These are phyloP conservation scores for Excalfactoria chinensis DNA, from an alignment of 2,113 vertebrate species.

Conservation along the genomic window DNA sequence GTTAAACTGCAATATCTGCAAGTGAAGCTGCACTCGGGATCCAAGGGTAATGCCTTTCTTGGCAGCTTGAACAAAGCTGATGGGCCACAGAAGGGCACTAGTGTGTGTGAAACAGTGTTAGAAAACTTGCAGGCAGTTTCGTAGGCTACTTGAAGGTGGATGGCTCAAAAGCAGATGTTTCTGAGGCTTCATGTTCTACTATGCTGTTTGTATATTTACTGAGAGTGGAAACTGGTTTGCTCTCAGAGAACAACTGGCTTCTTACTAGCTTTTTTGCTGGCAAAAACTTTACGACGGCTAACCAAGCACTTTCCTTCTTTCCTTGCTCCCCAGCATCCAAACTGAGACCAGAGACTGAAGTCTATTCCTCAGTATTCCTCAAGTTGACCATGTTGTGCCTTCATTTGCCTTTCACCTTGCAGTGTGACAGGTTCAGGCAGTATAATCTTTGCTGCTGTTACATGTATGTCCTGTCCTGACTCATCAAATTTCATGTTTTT, in stretches of 20 bases:
- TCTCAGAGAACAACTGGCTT: background rate
- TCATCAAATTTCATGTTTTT: background rate
- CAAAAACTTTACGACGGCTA: background rate
- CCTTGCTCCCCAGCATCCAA: background rate
- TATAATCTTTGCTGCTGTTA: background rate
- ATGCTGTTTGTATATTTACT: accelerated
- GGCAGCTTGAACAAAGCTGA: background rate
- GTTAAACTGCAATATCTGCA: background rate
- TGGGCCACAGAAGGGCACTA: background rate
- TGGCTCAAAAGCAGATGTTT: background rate
- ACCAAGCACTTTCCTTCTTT: accelerated
- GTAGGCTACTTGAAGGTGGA: background rate
- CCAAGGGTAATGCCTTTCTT: background rate
- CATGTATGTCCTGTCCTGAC: background rate
- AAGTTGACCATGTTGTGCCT: background rate
- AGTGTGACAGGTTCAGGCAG: background rate
- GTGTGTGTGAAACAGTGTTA: background rate
- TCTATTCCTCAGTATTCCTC: background rate
- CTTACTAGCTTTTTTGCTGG: background rate
- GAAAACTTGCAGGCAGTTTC: background rate
- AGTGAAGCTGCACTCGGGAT: background rate
- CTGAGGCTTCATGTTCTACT: background rate
- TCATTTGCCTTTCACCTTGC: background rate
- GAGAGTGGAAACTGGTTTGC: background rate
- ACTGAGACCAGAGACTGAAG: background rate